phyloP scores from a whole-genome alignment of 2,888 invertebrate species.

The Stenoptilia bipunctidactyla region DNA sequence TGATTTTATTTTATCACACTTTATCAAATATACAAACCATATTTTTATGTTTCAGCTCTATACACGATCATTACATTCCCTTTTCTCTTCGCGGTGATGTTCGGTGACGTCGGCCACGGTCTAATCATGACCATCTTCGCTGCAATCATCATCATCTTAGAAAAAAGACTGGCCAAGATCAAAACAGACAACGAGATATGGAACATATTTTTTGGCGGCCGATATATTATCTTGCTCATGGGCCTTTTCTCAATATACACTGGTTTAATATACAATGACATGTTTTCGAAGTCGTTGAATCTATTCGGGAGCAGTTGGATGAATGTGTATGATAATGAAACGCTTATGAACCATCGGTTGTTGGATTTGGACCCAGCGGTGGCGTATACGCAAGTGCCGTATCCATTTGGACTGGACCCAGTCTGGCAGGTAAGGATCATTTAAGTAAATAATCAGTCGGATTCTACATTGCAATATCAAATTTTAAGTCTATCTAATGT shows the following conservation, averaged over 20 bases:
- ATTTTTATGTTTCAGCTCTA: conserved; percentile 60
- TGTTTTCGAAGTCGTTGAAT: conserved; percentile 79
- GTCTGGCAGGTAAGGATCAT: conserved; percentile 71
- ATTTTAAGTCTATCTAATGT: too few species aligned
- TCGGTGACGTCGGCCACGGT: conserved; percentile 82
- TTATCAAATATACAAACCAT: too few species aligned
- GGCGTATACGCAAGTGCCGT: conserved; percentile 60
- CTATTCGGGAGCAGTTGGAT: conserved; percentile 77
- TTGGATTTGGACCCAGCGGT: conserved; percentile 57
- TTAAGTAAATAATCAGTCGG: too few species aligned
- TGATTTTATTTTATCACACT: background rate
- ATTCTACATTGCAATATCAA: too few species aligned
- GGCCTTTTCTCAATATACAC: conserved; percentile 82
- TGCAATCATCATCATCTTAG: conserved; percentile 73
- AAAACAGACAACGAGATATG: conserved; percentile 75
- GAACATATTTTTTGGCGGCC: conserved; percentile 79
- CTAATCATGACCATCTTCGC: conserved; percentile 76
- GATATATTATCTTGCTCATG: conserved; percentile 82
- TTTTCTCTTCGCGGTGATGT: conserved; percentile 84
- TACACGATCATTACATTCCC: conserved; percentile 83
- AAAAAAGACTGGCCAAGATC: conserved; percentile 66
- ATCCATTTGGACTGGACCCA: conserved; percentile 81
- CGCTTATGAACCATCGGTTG: conserved; percentile 27
- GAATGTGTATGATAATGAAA: conserved; percentile 42
- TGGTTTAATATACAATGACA: conserved; percentile 80